phyloP scores from a whole-genome alignment of 2,113 vertebrate species.

The Pontoporia blainvillei region DNA sequence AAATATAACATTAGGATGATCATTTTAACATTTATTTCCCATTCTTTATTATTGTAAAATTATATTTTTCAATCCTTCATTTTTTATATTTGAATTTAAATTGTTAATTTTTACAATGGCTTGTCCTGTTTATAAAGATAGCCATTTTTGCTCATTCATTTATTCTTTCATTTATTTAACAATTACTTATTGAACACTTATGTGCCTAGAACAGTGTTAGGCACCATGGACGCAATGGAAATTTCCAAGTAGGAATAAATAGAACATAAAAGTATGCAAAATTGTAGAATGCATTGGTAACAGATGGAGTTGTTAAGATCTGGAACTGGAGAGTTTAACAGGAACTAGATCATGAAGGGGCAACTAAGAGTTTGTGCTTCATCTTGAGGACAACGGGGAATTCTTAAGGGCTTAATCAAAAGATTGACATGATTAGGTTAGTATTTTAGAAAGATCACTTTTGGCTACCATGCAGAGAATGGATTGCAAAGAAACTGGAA shows the following conservation, averaged over 20 bases:
- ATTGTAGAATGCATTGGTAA: neutral
- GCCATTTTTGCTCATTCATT: neutral
- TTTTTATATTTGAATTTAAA: neutral
- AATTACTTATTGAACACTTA: neutral
- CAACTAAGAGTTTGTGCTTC: neutral
- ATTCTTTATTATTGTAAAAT: neutral
- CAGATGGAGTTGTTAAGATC: neutral
- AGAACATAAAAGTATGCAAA: neutral
- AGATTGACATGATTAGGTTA: neutral
- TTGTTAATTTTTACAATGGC: neutral
- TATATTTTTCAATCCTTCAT: neutral
- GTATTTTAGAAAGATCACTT: neutral
- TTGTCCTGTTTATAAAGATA: neutral
- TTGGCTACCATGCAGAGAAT: neutral
- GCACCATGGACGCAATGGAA: neutral
- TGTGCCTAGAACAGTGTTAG: neutral
- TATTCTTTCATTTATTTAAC: neutral
- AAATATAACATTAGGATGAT: neutral
- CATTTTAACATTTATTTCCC: neutral
- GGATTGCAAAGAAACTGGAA: neutral
- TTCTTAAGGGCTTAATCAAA: neutral
- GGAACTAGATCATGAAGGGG: neutral
- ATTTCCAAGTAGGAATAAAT: neutral
- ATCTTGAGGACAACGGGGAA: neutral
- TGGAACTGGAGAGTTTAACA: neutral